Base-by-base conservation (phyloP, 2,888 invertebrate species). In the Heliconius aoede region DNA sequence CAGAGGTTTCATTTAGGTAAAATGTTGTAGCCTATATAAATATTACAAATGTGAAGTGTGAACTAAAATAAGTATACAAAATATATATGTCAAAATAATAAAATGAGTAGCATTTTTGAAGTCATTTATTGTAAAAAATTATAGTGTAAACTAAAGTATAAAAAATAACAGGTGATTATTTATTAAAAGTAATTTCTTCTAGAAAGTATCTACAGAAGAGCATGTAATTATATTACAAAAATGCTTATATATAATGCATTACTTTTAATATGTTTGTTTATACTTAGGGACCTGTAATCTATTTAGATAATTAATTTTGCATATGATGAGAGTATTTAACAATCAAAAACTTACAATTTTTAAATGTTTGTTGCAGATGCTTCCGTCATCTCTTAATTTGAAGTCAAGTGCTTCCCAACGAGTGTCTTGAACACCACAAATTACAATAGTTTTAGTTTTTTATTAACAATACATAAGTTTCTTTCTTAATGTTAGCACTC, bases 351-450 rank as follows among this genome's bases (percentile, higher is more conserved):
- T 28, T 68, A 61, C 32, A 61, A 26, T 46, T 55, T 30, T 36
- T 67, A 64, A n/a, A 46, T 58, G 55, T 84, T 89, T 88, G 87
- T 93, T 93, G 83, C 93, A 94, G 94, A 94, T 94, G 92, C 82
- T 84, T 82, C 84, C 86, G 60, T 87, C 86, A 82, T 83, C 85
- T 79, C 84, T 89, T 82, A 88, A 85, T 83, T 85, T 88, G 80
- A 89, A 87, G 83, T 88, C 89, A 68, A 88, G 89, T 86, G 90
- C 88, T 84, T 89, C 91, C 78, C 88, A 88, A 86, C 86, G 85
- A 78, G 91, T 92, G 82, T 94, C 92, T 89, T 94, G 91, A 93
- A 84, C 83, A 83, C 80, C 11, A 40, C 24, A 40, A 60, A 18
- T 60, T 55, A 8, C 13, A 69, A 30, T 69, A 72, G 13, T 36